A percentile compares a stretch with the other conserved stretches of the same genome.
These are phyloP conservation scores for Lophotriccus pileatus DNA, from an alignment of 2,797 vertebrate species.

Conservation along the genomic window DNA sequence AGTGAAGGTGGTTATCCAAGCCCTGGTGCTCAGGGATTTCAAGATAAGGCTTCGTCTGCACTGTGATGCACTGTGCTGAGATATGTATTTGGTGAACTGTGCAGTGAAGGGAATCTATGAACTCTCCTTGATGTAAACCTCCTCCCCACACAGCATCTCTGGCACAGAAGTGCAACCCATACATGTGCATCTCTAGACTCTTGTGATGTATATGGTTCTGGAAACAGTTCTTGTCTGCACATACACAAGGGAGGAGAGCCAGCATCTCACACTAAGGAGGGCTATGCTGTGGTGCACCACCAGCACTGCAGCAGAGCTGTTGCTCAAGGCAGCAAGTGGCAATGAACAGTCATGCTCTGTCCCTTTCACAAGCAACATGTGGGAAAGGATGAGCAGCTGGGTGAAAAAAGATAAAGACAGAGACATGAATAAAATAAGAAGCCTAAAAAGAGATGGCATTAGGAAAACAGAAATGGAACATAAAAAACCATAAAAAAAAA, in stretches of 20 bases:
- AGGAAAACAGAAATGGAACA: not conserved
- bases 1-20: not conserved
- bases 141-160: rapidly evolving
- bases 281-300: not conserved
- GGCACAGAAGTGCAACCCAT: not conserved
- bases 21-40: not conserved
- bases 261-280: not conserved
- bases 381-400: not conserved
- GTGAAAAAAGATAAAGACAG: not conserved
- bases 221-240: not conserved
- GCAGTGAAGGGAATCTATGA: not conserved
- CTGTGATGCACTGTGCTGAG: not conserved
- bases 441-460: not conserved
- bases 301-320: not conserved
- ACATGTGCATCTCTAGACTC: rapidly evolving
- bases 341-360: not conserved
- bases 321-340: not conserved
- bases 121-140: not conserved
- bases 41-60: not conserved
- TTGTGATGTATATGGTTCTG: rapidly evolving
- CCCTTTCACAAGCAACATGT: rapidly evolving
- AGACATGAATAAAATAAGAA: not conserved
- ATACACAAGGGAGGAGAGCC: rapidly evolving
- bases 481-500: not conserved
- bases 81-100: rapidly evolving